Percentiles rank a stretch among this genome's conserved stretches.
Conservation (phyloP, 2,113 vertebrate genomes). For the Lycaon pictus region DNA sequence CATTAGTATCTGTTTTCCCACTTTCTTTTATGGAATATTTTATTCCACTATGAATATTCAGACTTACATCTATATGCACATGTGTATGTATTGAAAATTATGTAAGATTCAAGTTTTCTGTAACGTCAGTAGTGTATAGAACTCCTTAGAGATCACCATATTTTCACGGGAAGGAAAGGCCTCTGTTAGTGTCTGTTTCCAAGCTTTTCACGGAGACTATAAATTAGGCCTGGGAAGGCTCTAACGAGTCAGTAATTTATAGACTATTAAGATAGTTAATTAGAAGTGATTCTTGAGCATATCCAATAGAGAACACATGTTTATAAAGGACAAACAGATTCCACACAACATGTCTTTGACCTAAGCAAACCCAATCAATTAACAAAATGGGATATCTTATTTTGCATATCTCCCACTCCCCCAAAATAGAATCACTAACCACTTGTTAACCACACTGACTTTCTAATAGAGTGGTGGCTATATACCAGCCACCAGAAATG, state of each 20-base stretch:
- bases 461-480: conserved; percentile 83
- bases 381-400: conserved; percentile 82
- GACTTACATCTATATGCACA: neutral
- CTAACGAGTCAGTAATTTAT: conserved; percentile 81
- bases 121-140: conserved; percentile 13
- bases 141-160: conserved; percentile 60
- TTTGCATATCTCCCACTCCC: conserved; percentile 83
- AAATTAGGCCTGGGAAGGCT: conserved; percentile 77
- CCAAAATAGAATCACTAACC: conserved; percentile 86
- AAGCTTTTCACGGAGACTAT: conserved; percentile 70
- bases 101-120: conserved; percentile 42
- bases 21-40: conserved; percentile 61
- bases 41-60: conserved; percentile 32
- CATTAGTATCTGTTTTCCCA: conserved; percentile 62
- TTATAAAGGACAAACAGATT: conserved; percentile 80
- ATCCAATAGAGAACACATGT: conserved; percentile 75
- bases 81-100: neutral
- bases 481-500: conserved; percentile 85
- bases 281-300: conserved; percentile 75
- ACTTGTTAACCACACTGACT: conserved; percentile 89
- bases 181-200: conserved; percentile 71
- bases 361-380: conserved; percentile 81
- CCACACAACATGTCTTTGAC: conserved; percentile 75
- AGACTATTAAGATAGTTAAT: conserved; percentile 79
- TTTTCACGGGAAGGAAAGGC: neutral